Percentiles rank a stretch among this genome's conserved stretches.
Evolutionary conservation across 2,113 vertebrate genomes (phyloP).

Genomic region (Lipotes vexillifer): DNA sequence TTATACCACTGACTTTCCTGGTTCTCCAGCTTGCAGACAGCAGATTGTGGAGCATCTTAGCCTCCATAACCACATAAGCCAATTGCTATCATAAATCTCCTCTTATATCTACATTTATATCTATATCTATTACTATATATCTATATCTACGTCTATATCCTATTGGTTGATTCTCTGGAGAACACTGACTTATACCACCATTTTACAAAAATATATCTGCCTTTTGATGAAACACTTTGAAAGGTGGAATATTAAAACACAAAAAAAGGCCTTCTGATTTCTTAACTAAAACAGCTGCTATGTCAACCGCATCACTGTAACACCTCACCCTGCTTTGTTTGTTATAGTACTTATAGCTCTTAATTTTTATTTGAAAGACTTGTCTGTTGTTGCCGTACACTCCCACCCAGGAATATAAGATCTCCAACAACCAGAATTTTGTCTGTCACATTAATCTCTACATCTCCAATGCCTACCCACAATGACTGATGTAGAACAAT

Average conservation of each 20-base stretch:
- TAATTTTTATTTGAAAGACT: background rate
- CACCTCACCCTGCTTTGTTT: background rate
- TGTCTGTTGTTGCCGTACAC: background rate
- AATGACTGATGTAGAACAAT: background rate
- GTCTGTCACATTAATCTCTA: background rate
- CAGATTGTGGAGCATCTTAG: background rate
- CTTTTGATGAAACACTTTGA: background rate
- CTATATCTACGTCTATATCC: background rate
- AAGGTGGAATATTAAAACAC: background rate
- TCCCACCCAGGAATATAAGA: background rate
- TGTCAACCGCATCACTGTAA: accelerated
- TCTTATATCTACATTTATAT: accelerated
- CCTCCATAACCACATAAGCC: accelerated
- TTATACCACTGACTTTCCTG: background rate
- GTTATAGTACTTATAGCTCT: background rate
- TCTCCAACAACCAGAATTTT: background rate
- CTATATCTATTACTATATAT: accelerated
- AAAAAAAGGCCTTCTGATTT: background rate
- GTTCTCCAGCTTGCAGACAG: background rate
- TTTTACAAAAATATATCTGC: background rate
- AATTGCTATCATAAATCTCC: background rate
- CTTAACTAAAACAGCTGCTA: background rate
- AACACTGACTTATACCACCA: background rate
- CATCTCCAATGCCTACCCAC: background rate
- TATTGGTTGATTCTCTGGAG: background rate